Conservation (phyloP, 2,888 invertebrate genomes). For the Tetranychus piercei region DNA sequence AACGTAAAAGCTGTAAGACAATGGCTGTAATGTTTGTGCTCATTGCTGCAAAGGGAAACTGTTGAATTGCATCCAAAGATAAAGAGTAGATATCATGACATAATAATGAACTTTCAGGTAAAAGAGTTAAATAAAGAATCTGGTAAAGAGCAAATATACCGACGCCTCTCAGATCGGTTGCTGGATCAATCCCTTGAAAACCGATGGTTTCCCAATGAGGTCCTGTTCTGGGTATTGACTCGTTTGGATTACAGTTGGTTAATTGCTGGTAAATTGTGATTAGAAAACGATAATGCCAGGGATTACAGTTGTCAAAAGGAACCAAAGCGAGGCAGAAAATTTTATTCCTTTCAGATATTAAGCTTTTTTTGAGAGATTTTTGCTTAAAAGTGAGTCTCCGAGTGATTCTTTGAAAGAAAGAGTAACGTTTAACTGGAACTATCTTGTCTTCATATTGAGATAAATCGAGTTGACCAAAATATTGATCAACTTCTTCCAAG, state of each 20-base stretch:
- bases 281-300: constrained; percentile 34
- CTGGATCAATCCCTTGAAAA: constrained; percentile 40
- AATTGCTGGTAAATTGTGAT: constrained; percentile 37
- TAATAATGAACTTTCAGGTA: constrained; percentile 28
- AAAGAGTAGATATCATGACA: constrained; percentile 35
- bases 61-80: constrained; percentile 36
- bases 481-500: background rate
- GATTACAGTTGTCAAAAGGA: constrained; percentile 33
- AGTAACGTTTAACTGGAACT: background rate
- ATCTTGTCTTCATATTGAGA: background rate
- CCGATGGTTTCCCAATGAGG: constrained; percentile 41
- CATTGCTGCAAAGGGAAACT: constrained; percentile 41
- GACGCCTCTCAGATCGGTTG: constrained; percentile 39
- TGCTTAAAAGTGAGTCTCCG: background rate
- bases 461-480: background rate
- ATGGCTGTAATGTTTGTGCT: constrained; percentile 40
- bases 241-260: constrained; percentile 27
- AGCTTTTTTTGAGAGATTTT: constrained; percentile 18
- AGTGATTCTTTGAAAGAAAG: background rate
- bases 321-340: constrained; percentile 37
- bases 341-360: constrained; percentile 33
- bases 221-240: constrained; percentile 36
- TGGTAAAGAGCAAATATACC: constrained; percentile 39
- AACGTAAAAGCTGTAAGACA: constrained; percentile 36
- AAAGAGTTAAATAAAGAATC: constrained; percentile 34